These are phyloP conservation scores for Thymelicus lineola DNA, from an alignment of 2,888 invertebrate genomes.

Conservation along the genomic window DNA sequence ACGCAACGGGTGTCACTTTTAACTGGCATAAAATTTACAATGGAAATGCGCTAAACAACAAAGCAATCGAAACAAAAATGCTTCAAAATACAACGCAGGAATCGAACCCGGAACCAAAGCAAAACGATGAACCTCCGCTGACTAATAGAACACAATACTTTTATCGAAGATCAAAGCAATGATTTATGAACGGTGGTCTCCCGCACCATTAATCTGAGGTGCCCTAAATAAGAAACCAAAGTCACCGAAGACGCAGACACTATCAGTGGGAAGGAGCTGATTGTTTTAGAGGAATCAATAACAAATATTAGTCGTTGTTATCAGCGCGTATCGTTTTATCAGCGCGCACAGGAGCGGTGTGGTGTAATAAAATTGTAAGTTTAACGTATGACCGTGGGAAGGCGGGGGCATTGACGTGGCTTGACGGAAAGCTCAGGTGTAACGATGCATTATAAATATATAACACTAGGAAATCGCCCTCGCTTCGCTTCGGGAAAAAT, in stretches of 20 bases:
- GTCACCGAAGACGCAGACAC: constrained; percentile 5
- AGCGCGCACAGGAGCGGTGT: constrained; percentile 38
- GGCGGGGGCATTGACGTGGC: constrained; percentile 2
- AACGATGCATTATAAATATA: no score
- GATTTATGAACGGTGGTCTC: constrained; percentile 24
- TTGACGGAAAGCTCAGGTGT: constrained; percentile 15
- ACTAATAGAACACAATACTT: background rate
- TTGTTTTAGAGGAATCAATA: constrained; percentile 65
- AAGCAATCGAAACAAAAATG: no score
- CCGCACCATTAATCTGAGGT: constrained; percentile 30
- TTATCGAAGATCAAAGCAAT: constrained; percentile 29
- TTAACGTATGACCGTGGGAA: constrained; percentile 45
- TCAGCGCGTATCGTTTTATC: constrained; percentile 46
- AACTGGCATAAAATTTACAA: no score
- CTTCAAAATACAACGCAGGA: background rate
- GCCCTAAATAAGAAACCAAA: constrained; percentile 27
- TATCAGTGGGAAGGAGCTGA: constrained; percentile 47
- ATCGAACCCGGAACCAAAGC: background rate
- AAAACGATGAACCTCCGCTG: background rate
- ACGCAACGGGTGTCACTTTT: no score
- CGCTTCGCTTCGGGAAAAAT: no score
- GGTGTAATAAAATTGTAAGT: constrained; percentile 36
- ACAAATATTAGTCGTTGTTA: constrained; percentile 58
- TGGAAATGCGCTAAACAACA: no score
- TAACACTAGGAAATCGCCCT: no score